Percentiles rank a stretch among this genome's conserved stretches.
These are phyloP conservation scores for Tautogolabrus adspersus DNA, from an alignment of 2,113 vertebrate species.

Conservation along the genomic window DNA sequence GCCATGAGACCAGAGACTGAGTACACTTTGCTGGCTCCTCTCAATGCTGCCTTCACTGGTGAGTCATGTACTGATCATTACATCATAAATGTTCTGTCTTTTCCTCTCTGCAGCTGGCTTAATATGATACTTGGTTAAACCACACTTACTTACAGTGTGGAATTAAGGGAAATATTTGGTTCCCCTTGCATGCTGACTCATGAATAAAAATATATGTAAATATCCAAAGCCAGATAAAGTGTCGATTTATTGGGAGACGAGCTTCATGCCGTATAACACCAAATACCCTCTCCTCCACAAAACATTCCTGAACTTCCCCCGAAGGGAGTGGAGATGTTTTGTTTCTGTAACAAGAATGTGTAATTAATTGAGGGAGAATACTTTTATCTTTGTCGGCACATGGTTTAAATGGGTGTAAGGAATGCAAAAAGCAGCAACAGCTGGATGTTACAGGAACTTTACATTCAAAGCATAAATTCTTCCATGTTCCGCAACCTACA, in stretches of 20 bases:
- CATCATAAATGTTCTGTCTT: background rate
- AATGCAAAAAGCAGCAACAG: conserved; percentile 12
- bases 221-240: background rate
- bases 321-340: conserved; percentile 5
- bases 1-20: conserved; percentile 85
- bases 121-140: conserved; percentile 8
- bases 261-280: conserved; percentile 1
- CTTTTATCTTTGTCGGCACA: conserved; percentile 13
- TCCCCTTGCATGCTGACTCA: background rate
- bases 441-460: conserved; percentile 6
- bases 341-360: conserved; percentile 15
- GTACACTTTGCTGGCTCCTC: conserved; percentile 93
- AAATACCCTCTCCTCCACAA: background rate
- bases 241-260: background rate
- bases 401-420: conserved; percentile 4
- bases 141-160: conserved; percentile 4
- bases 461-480: background rate
- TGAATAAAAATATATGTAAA: background rate
- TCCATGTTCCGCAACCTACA: background rate
- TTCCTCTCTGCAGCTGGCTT: conserved; percentile 9
- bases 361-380: conserved; percentile 9
- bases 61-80: conserved; percentile 59
- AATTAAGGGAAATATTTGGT: background rate
- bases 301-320: conserved; percentile 16
- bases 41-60: conserved; percentile 92